Conservation (phyloP, 1,140 invertebrate genomes). For the Papilio dardanus region DNA sequence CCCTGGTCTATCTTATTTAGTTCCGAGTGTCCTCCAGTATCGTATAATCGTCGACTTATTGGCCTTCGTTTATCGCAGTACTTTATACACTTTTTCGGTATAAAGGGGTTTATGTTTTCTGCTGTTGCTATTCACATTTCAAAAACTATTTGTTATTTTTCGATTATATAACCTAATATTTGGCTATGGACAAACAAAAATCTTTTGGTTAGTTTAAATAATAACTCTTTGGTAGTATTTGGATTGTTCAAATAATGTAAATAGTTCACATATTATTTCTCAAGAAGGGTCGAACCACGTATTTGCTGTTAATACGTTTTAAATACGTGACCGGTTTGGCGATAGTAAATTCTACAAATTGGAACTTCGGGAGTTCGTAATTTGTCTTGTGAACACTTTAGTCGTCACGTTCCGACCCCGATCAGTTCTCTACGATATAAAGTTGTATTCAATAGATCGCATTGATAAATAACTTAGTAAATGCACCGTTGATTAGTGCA, state of each 20-base stretch:
- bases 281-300: background rate
- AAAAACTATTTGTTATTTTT: too few species aligned
- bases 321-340: slow-evolving; percentile 10
- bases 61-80: too few species aligned
- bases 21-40: too few species aligned
- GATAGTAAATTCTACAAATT: slow-evolving; percentile 21
- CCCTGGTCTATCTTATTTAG: too few species aligned
- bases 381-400: slow-evolving; percentile 17
- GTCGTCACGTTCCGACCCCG: slow-evolving; percentile 1
- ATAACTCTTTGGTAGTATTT: too few species aligned
- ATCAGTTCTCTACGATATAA: background rate
- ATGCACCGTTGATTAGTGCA: background rate
- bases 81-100: too few species aligned
- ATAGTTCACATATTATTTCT: background rate
- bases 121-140: too few species aligned
- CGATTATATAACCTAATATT: too few species aligned
- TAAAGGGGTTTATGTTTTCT: too few species aligned
- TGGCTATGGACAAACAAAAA: too few species aligned
- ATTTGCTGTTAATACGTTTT: slow-evolving; percentile 19
- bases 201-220: too few species aligned
- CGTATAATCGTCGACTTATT: too few species aligned
- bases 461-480: background rate
- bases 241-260: background rate
- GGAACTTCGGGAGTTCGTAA: slow-evolving; percentile 17
- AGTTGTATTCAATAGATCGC: background rate